phyloP scores from a whole-genome alignment of 1,140 invertebrate species.

The Musca vetustissima region DNA sequence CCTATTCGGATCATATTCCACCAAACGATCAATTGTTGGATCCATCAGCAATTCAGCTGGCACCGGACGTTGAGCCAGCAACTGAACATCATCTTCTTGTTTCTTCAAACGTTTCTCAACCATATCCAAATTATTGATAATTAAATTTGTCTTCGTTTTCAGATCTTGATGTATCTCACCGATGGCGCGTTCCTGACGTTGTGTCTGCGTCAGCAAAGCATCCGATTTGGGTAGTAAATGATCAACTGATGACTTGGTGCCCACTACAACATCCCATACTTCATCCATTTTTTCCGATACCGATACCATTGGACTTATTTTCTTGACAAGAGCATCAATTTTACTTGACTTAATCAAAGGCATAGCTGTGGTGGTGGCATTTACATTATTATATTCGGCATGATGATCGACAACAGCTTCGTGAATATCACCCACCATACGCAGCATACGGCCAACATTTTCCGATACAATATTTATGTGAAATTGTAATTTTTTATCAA shows the following conservation, averaged over 20 bases:
- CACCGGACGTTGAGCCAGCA: slow-evolving; percentile 69
- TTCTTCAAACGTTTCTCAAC: slow-evolving; percentile 82
- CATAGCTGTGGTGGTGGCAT: slow-evolving; percentile 59
- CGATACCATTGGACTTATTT: slow-evolving; percentile 79
- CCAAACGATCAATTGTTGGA: slow-evolving; percentile 73
- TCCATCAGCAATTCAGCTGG: slow-evolving; percentile 73
- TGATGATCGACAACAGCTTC: slow-evolving; percentile 73
- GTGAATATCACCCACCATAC: slow-evolving; percentile 77
- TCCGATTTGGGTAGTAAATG: slow-evolving; percentile 82
- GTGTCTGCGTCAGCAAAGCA: slow-evolving; percentile 79
- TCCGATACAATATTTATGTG: slow-evolving; percentile 81
- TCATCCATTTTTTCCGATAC: slow-evolving; percentile 88
- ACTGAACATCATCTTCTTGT: slow-evolving; percentile 69
- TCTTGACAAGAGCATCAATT: slow-evolving; percentile 73
- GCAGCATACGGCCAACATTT: slow-evolving; percentile 74
- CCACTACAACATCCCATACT: slow-evolving; percentile 84
- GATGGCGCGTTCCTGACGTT: slow-evolving; percentile 82
- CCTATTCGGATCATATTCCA: slow-evolving; percentile 73
- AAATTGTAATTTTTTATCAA: slow-evolving; percentile 81
- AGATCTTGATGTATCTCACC: slow-evolving; percentile 84
- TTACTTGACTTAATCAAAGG: slow-evolving; percentile 68
- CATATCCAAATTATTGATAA: slow-evolving; percentile 83
- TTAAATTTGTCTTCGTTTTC: slow-evolving; percentile 78
- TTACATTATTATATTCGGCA: slow-evolving; percentile 52
- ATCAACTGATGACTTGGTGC: slow-evolving; percentile 82